Evolutionary conservation across 2,797 vertebrate species (phyloP).

Genomic region (Microtus obscurus): DNA sequence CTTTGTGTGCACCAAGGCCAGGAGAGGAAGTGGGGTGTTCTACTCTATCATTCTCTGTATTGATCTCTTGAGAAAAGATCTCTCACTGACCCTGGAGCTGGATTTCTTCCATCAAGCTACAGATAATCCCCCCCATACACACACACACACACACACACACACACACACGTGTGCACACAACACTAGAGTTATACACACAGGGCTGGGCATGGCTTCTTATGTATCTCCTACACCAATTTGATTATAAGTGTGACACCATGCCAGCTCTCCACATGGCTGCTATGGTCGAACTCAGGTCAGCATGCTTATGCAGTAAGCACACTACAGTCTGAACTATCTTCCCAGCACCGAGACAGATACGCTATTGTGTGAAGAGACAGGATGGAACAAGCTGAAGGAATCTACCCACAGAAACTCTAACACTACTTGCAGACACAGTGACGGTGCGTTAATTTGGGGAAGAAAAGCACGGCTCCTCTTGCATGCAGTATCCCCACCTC

Average conservation of each 20-base stretch:
- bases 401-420: background rate
- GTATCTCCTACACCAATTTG: background rate
- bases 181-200: background rate
- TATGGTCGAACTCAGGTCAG: background rate
- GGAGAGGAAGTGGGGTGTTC: background rate
- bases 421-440: background rate
- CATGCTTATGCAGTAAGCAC: background rate
- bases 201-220: background rate
- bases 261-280: background rate
- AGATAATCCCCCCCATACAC: background rate
- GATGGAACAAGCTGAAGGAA: background rate
- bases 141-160: background rate
- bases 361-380: background rate
- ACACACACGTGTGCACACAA: no score
- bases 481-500: background rate
- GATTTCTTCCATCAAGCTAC: background rate
- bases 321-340: background rate
- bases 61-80: background rate
- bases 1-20: background rate
- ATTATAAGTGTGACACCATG: background rate
- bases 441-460: background rate
- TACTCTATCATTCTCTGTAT: background rate
- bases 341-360: background rate
- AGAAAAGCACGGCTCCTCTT: background rate
- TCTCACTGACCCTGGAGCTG: background rate